These are phyloP conservation scores for Gari tellinella DNA, from an alignment of 2,888 invertebrate species.

Conservation along the genomic window DNA sequence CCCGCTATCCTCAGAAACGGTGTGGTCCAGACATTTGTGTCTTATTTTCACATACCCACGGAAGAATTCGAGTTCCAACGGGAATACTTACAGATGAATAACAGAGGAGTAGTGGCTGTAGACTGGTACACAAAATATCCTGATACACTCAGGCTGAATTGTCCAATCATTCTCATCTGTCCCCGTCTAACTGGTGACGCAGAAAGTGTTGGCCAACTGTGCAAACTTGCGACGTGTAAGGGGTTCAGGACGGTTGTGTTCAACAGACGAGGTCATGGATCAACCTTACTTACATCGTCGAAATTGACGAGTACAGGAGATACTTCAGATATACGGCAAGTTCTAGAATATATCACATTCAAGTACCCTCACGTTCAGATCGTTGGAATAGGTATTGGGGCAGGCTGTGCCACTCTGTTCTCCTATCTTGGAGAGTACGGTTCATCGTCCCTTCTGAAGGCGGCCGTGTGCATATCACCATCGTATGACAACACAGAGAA, in stretches of 20 bases:
- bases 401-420: conserved; percentile 77
- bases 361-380: conserved; percentile 69
- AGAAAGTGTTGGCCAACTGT: conserved; percentile 59
- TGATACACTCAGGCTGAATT: conserved; percentile 51
- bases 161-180: conserved; percentile 73
- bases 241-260: conserved; percentile 79
- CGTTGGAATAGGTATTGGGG: conserved; percentile 75
- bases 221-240: conserved; percentile 59
- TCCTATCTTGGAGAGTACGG: conserved; percentile 82
- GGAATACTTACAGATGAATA: conserved; percentile 78
- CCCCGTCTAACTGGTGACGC: conserved; percentile 77
- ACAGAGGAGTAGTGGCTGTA: conserved; percentile 79
- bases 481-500: conserved; percentile 71
- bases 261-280: conserved; percentile 80
- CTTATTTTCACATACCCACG: conserved; percentile 35
- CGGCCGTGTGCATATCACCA: conserved; percentile 76
- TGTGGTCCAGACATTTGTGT: conserved; percentile 77
- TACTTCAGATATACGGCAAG: conserved; percentile 76
- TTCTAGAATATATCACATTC: conserved; percentile 74
- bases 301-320: conserved; percentile 78
- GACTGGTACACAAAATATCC: conserved; percentile 75
- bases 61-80: conserved; percentile 67
- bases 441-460: conserved; percentile 71
- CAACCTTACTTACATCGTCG: conserved; percentile 75
- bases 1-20: conserved; percentile 65